Evolutionary conservation across 2,113 vertebrate genomes (phyloP).

Genomic region (Laterallus jamaicensis): DNA sequence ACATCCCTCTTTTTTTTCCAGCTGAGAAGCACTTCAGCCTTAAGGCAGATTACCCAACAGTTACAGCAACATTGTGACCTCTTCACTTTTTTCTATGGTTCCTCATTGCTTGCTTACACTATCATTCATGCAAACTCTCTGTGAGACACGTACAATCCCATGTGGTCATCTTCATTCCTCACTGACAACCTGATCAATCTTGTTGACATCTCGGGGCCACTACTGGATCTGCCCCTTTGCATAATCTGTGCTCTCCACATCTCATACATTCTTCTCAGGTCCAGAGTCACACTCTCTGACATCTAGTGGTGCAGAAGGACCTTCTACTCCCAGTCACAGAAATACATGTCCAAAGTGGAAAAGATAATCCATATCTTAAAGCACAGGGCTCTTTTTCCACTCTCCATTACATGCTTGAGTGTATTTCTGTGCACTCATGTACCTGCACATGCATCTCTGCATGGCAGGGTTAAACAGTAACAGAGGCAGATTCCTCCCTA

Average conservation of each 20-base stretch:
- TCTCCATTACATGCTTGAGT: neutral
- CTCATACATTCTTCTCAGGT: neutral
- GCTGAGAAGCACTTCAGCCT: neutral
- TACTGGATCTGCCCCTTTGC: neutral
- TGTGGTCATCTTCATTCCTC: neutral
- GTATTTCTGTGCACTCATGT: neutral
- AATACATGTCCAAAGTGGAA: neutral
- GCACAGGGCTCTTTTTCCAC: neutral
- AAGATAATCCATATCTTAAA: neutral
- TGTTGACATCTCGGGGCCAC: neutral
- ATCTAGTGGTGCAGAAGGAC: neutral
- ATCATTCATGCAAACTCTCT: neutral
- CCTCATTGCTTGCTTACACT: neutral
- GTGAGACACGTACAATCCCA: neutral
- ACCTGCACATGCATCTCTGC: rapidly evolving
- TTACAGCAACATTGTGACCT: neutral
- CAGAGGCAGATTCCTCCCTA: neutral
- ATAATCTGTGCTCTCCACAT: neutral
- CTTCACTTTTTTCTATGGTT: neutral
- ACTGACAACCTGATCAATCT: neutral
- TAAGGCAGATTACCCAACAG: neutral
- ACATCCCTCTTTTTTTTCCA: neutral
- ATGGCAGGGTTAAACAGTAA: neutral
- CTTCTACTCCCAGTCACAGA: neutral
- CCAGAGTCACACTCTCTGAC: neutral